Percentiles rank a stretch among this genome's conserved stretches.
Evolutionary conservation across 2,888 invertebrate species (phyloP).

Genomic region (Argyresthia albistria): DNA sequence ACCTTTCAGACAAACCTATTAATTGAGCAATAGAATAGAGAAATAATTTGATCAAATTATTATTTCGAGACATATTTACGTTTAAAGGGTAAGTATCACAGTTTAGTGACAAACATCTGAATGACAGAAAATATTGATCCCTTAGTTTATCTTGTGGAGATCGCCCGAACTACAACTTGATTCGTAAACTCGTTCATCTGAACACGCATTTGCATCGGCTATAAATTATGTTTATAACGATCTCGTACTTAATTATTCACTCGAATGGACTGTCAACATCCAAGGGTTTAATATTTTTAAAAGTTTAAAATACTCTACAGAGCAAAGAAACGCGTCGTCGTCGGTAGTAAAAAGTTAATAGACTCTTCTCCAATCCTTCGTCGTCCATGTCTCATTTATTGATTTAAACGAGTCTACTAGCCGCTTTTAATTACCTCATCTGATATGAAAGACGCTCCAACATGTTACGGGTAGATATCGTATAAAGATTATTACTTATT

Average conservation of each 20-base stretch:
- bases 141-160: too few relatives aligned
- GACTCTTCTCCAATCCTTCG: neutral
- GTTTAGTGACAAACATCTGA: too few relatives aligned
- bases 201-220: neutral
- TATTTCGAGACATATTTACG: too few relatives aligned
- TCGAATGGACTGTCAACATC: neutral
- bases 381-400: neutral
- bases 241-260: neutral
- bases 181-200: neutral
- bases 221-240: neutral
- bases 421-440: neutral
- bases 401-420: neutral
- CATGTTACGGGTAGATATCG: neutral
- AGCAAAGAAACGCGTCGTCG: neutral
- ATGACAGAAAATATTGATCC: too few relatives aligned
- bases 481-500: neutral
- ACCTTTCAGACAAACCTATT: too few relatives aligned
- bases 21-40: too few relatives aligned
- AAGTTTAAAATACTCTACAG: neutral
- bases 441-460: neutral
- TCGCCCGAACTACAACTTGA: too few relatives aligned
- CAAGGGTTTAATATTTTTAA: neutral
- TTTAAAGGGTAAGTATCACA: too few relatives aligned
- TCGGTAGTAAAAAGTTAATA: neutral
- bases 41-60: too few relatives aligned